Conservation (phyloP, 2,888 invertebrate genomes). For the Alcis repandata region DNA sequence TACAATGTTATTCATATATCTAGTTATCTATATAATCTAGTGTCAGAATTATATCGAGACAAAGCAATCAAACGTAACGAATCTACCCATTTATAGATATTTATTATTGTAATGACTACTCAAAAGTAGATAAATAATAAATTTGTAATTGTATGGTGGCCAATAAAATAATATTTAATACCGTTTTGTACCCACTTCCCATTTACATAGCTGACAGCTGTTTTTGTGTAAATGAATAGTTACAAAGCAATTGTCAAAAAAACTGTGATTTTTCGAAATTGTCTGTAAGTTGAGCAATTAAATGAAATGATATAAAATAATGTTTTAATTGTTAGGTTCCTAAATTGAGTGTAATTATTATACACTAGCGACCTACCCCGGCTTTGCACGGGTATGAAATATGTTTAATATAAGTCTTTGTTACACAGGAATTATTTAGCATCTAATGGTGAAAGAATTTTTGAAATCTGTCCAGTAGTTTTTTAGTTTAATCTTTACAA, state of each 20-base stretch:
- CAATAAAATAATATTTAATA: conserved; percentile 84
- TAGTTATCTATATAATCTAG: conserved; percentile 42
- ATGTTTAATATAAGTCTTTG: no score
- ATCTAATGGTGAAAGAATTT: no score
- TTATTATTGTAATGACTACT: conserved; percentile 71
- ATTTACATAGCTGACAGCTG: conserved; percentile 80
- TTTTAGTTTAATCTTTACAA: no score
- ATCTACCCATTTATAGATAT: conserved; percentile 66
- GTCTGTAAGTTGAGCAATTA: conserved; percentile 87
- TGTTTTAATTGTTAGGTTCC: conserved; percentile 26
- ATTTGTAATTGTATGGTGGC: conserved; percentile 78
- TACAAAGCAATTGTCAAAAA: conserved; percentile 83
- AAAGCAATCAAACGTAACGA: conserved; percentile 61
- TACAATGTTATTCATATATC: conserved; percentile 46
- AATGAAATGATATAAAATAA: conserved; percentile 77
- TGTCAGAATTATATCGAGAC: conserved; percentile 44
- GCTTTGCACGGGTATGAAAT: no score
- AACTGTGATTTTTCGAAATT: conserved; percentile 87
- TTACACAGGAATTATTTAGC: no score
- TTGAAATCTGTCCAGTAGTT: no score
- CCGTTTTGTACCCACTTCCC: conserved; percentile 85
- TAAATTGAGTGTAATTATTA: no score
- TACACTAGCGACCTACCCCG: no score
- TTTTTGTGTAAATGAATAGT: conserved; percentile 79
- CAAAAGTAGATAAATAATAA: conserved; percentile 68